phyloP scores from a whole-genome alignment of 64 coral and sea anemone genomes.

The Actinia equina region DNA sequence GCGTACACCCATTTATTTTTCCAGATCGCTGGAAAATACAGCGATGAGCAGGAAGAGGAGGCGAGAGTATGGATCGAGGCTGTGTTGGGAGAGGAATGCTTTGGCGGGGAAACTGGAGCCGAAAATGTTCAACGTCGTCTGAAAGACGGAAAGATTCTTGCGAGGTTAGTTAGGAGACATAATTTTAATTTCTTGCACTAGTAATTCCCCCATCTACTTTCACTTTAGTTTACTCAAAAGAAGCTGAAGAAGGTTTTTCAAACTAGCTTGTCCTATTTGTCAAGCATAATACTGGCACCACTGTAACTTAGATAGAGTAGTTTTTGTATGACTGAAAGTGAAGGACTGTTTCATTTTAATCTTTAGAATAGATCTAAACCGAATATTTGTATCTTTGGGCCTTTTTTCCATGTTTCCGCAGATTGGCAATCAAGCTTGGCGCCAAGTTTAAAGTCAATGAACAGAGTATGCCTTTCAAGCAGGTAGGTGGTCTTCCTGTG shows the following conservation, averaged over 20 bases:
- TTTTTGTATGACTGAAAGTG: too few relatives aligned
- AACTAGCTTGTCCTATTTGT: too few relatives aligned
- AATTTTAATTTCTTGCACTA: too few relatives aligned
- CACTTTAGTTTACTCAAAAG: not conserved
- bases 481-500: constrained; percentile 12
- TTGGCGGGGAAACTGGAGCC: constrained; percentile 24
- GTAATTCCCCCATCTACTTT: not conserved
- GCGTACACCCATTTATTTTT: not conserved
- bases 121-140: constrained; percentile 49
- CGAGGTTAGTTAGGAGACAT: constrained; percentile 16
- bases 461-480: constrained; percentile 30
- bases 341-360: too few relatives aligned
- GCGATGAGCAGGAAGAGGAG: constrained; percentile 23
- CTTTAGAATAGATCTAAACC: too few relatives aligned
- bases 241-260: too few relatives aligned
- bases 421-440: constrained; percentile 50
- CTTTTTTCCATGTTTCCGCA: constrained; percentile 2
- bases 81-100: constrained; percentile 32
- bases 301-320: too few relatives aligned
- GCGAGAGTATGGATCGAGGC: constrained; percentile 58
- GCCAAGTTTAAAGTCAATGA: constrained; percentile 22
- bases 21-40: constrained; percentile 47
- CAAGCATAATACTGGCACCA: too few relatives aligned
- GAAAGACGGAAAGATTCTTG: constrained; percentile 66
- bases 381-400: not conserved